These are phyloP conservation scores for Liopterus haemorrhoidalis DNA, from an alignment of 2,888 invertebrate species.

Conservation along the genomic window DNA sequence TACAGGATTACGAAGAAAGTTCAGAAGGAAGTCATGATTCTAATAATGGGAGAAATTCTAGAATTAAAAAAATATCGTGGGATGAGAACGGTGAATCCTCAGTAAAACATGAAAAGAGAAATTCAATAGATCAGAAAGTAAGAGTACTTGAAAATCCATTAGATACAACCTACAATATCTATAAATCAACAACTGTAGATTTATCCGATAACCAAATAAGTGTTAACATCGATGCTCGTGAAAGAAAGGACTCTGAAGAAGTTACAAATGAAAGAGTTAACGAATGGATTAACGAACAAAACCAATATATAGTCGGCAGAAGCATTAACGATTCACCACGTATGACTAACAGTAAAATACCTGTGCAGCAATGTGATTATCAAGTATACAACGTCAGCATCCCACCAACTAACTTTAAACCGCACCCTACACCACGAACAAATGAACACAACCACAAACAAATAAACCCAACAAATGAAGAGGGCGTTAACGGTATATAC, in stretches of 20 bases:
- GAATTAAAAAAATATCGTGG: conserved; percentile 6
- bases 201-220: conserved; percentile 11
- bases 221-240: neutral
- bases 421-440: conserved; percentile 2
- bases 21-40: neutral
- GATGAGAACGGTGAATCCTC: neutral
- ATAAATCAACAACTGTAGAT: conserved; percentile 15
- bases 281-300: conserved; percentile 44
- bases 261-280: conserved; percentile 36
- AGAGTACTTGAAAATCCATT: conserved; percentile 17
- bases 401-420: conserved; percentile 1
- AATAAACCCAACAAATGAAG: too few species aligned
- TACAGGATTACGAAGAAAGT: conserved; percentile 9
- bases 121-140: neutral
- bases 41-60: conserved; percentile 5
- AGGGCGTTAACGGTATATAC: too few species aligned
- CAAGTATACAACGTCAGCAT: conserved; percentile 7
- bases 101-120: neutral
- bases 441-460: too few species aligned
- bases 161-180: neutral
- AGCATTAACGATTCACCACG: conserved; percentile 5
- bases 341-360: neutral
- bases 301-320: conserved; percentile 36
- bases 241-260: conserved; percentile 29
- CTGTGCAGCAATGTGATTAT: conserved; percentile 6